These are phyloP conservation scores for Strix aluco DNA, from an alignment of 2,113 vertebrate genomes.

Conservation along the genomic window DNA sequence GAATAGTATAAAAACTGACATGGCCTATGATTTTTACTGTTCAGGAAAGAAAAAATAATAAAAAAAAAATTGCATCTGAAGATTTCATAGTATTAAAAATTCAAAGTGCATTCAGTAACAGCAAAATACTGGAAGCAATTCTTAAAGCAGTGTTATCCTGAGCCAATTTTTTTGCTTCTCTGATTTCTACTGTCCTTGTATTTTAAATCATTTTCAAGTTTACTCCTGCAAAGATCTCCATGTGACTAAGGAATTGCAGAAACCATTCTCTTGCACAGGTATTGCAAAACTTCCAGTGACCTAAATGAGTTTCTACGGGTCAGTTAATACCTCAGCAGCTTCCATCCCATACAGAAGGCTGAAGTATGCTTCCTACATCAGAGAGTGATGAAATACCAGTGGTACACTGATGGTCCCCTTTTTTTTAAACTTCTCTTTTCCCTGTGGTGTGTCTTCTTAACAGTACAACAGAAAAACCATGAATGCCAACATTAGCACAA, in stretches of 20 bases:
- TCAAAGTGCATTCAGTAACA: not conserved
- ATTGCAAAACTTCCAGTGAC: not conserved
- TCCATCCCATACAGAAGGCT: not conserved
- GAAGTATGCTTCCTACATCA: not conserved
- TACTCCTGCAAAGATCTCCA: not conserved
- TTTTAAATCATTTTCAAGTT: not conserved
- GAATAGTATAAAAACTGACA: not conserved
- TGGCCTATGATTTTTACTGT: not conserved
- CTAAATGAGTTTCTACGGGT: not conserved
- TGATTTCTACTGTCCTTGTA: not conserved
- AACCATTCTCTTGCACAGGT: not conserved
- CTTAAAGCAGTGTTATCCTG: rapidly evolving
- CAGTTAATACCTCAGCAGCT: not conserved
- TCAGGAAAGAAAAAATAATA: not conserved
- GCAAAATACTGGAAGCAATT: not conserved
- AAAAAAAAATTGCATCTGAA: not conserved
- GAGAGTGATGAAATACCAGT: not conserved
- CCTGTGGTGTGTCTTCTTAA: not conserved
- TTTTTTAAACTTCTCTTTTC: not conserved
- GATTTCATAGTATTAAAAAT: not conserved
- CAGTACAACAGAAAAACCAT: not conserved
- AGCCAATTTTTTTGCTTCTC: not conserved
- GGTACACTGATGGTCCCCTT: not conserved
- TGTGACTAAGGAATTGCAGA: not conserved
- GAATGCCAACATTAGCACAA: not conserved